Conservation (phyloP, 2,113 vertebrate species). For the Chaetorhynchus papuensis region DNA sequence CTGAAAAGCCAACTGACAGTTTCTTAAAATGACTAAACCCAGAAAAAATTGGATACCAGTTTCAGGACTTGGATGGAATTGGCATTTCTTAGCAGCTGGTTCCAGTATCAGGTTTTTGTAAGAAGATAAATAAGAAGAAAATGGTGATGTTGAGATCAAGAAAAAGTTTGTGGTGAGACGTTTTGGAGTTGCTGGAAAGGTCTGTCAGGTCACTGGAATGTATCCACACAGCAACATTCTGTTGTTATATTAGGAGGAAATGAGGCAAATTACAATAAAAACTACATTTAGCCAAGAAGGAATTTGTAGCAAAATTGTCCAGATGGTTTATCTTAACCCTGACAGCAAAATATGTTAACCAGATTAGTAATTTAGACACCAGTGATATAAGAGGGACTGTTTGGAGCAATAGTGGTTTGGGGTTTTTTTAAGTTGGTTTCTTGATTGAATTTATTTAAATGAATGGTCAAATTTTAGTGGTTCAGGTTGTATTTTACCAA, state of each 20-base stretch:
- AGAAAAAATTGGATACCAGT: not conserved
- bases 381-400: not conserved
- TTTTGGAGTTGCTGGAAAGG: not conserved
- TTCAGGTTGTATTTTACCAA: not conserved
- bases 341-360: constrained; percentile 39
- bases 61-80: not conserved
- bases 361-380: constrained; percentile 24
- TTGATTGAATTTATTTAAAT: not conserved
- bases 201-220: not conserved
- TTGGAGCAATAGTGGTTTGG: not conserved
- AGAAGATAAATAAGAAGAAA: not conserved
- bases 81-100: not conserved
- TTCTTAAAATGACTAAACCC: not conserved
- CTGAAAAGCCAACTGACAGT: not conserved
- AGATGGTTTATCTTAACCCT: constrained; percentile 50
- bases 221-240: not conserved
- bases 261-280: constrained; percentile 50
- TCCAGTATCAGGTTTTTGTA: not conserved
- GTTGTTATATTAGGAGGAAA: constrained; percentile 8
- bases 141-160: not conserved
- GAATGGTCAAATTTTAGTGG: not conserved
- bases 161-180: not conserved
- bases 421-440: not conserved
- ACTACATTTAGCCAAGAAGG: not conserved
- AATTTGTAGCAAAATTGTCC: constrained; percentile 6